phyloP scores from a whole-genome alignment of 2,888 invertebrate species.

The Cerceris ruficornis region DNA sequence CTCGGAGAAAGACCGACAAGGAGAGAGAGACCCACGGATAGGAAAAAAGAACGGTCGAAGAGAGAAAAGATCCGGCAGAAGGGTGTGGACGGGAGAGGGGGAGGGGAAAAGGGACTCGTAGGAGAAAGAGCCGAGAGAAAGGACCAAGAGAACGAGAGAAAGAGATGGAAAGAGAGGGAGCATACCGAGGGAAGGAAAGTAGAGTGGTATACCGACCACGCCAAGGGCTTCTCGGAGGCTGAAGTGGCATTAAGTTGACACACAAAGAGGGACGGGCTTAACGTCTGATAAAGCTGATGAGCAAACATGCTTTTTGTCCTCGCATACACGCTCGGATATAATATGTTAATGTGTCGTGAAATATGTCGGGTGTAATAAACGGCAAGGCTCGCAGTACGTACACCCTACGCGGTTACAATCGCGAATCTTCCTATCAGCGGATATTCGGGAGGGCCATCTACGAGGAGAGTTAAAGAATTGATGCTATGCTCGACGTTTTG shows the following conservation, averaged over 20 bases:
- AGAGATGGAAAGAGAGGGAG: constrained; percentile 10
- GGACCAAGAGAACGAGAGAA: not conserved
- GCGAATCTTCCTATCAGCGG: too few species aligned
- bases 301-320: constrained; percentile 73
- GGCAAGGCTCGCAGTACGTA: constrained; percentile 3
- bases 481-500: constrained; percentile 17
- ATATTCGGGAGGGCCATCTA: too few species aligned
- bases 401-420: not conserved
- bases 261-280: constrained; percentile 71
- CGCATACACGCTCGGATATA: constrained; percentile 57
- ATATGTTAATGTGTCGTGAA: constrained; percentile 73
- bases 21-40: constrained; percentile 5
- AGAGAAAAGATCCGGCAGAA: constrained; percentile 15
- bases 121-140: not conserved
- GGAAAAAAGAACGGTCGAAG: constrained; percentile 8
- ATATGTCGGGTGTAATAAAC: constrained; percentile 67
- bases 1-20: not conserved
- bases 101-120: not conserved
- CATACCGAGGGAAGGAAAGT: constrained; percentile 7
- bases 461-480: not conserved
- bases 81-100: constrained; percentile 11
- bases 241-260: constrained; percentile 76
- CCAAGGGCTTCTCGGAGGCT: constrained; percentile 60
- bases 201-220: constrained; percentile 46
- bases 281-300: constrained; percentile 75